Evolutionary conservation across 1,140 invertebrate species (phyloP), one percentile per base, ranked within the genome.

Genomic region (Mesaphorura yosii): DNA sequence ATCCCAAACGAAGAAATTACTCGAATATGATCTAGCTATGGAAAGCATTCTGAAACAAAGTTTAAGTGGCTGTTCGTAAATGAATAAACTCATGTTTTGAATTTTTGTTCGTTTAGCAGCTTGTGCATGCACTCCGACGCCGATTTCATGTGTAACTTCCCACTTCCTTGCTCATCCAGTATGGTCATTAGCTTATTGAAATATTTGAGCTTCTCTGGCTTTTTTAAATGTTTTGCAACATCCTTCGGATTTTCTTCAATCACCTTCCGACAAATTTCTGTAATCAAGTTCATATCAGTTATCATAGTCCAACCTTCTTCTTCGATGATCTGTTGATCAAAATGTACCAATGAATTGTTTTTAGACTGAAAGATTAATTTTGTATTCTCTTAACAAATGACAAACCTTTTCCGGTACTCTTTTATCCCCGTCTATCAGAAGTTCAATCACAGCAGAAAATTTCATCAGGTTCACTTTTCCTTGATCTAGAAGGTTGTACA

Each of bases 171-270:
- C n/a, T 46, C 39, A 12, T 40, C 26, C 4, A 52, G 44, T 19
- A n/a, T n/a, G 15, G 12, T 50, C 6, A 59, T 26, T 3, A 62
- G 20, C 37, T 54, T 54, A 20, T 61, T 60, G 5, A 55, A 40
- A 41, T 45, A 34, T 31, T 62, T 56, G 0, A 26, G 2, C 2
- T 46, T 28, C 39, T 53, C 44, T 15, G 19, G 1, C 26, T 47
- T 52, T 42, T 20, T 39, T 27, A 31, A 38, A 44, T 46, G 60
- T 1, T 51, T 48, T 17, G 27, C 14, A 2, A 84, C 79, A 38
- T 79, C 64, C 66, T 83, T 78, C 22, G 77, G 73, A 72, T 86
- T 82, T 56, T 79, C 73, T 19, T 76, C 60, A 23, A 88, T 67
- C 1, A 81, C 69, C 64, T 76, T 64, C 39, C 69, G 55, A 68